Evolutionary conservation across 2,797 vertebrate species (phyloP), one percentile per base, ranked within the genome.

Genomic region (Gadopsis bispinosus): DNA sequence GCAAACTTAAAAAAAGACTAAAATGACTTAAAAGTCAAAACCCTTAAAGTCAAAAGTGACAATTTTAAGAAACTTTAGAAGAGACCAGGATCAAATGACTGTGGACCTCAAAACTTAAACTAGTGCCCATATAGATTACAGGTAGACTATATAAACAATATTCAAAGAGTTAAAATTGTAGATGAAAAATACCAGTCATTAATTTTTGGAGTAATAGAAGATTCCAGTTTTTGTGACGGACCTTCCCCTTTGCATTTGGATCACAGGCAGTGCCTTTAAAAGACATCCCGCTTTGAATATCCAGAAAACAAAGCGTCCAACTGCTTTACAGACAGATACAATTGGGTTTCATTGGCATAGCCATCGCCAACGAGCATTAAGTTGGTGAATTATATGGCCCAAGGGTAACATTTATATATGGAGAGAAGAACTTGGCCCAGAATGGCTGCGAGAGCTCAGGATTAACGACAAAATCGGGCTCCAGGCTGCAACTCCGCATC

Each of bases 311-410:
- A 79, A 65, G 63, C 13, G n/a, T 14, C 56, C 35, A 58, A 19
- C 39, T 39, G 47, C 73, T 67, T 66, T 65, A 75, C 62, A 41
- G 66, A 77, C 70, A 68, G 65, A 55, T 31, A 65, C 53, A 87
- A 69, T 59, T 39, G 70, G 51, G 22, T 31, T 77, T 81, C 71
- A 76, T 16, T 74, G 75, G 61, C 59, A 75, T 60, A 63, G 65
- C 80, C 80, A 59, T 74, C 53, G 41, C 55, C 50, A 81, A 16
- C 64, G 66, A 50, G 70, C 16, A 63, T 70, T 75, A 72, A 64
- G 58, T 37, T 69, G 75, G 63, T 68, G 61, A 88, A 75, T 75
- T 77, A 87, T 83, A 58, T 43, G 29, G 48, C 80, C 69, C 55
- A 54, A 55, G 22, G 75, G 75, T 56, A 68, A 67, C 73, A 77